Conservation (phyloP, 2,888 invertebrate genomes). For the Lucinisca nassula region DNA sequence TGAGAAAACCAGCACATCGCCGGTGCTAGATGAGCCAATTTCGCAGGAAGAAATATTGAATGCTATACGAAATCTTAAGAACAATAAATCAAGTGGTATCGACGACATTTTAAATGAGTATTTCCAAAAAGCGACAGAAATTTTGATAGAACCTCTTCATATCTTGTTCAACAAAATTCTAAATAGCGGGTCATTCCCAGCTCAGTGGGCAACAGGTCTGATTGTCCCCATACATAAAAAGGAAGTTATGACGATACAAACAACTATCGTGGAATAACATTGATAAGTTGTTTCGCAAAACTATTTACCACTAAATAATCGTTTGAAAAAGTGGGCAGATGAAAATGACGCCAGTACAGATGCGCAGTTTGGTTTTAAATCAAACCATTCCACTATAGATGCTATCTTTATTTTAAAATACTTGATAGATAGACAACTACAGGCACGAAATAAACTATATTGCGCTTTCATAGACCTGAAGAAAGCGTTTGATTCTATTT, state of each 20-base stretch:
- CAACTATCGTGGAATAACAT: background rate
- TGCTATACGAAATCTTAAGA: background rate
- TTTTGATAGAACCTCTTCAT: background rate
- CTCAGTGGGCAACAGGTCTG: background rate
- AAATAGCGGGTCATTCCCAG: background rate
- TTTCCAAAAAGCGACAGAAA: background rate
- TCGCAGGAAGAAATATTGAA: background rate
- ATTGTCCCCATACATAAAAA: background rate
- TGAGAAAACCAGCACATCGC: background rate
- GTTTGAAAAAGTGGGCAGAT: background rate
- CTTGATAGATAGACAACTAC: background rate
- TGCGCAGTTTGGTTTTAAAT: background rate
- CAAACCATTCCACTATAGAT: background rate
- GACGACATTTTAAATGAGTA: background rate
- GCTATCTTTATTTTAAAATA: background rate
- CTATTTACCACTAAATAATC: background rate
- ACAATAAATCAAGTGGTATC: background rate
- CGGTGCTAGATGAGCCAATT: background rate
- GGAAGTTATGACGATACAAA: background rate
- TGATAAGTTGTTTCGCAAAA: background rate
- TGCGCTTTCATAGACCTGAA: background rate
- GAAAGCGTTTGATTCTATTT: background rate
- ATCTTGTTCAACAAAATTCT: background rate
- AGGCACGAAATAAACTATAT: background rate
- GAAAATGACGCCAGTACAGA: background rate